Percentiles rank a stretch among this genome's conserved stretches.
phyloP scores from a whole-genome alignment of 2,113 vertebrate genomes.

The Protobothrops flavoviridis region DNA sequence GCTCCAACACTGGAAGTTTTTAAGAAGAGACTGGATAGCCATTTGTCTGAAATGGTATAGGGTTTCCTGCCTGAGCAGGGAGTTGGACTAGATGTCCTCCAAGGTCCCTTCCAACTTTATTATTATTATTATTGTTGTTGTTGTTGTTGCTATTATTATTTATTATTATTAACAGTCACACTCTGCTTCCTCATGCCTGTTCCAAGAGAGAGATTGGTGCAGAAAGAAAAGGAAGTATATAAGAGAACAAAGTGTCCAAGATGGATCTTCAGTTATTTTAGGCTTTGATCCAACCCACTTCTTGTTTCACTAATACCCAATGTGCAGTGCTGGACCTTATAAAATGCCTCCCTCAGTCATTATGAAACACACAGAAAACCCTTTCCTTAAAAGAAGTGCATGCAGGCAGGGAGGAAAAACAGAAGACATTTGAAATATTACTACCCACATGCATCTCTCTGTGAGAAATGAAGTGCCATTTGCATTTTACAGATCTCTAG shows the following conservation, averaged over 20 bases:
- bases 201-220: background rate
- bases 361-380: background rate
- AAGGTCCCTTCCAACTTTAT: no score
- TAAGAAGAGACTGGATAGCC: no score
- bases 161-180: background rate
- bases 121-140: no score
- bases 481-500: slow-evolving; percentile 29
- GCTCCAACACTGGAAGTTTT: no score
- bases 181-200: background rate
- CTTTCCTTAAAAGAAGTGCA: background rate
- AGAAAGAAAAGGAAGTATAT: background rate
- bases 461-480: background rate
- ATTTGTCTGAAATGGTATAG: no score
- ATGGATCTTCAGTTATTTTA: background rate
- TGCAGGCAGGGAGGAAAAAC: background rate
- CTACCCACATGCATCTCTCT: background rate
- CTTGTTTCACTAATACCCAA: background rate
- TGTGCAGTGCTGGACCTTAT: background rate
- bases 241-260: background rate
- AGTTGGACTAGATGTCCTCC: no score
- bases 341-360: background rate
- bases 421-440: background rate
- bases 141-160: no score
- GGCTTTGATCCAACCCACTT: background rate
- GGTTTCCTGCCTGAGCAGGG: no score